Evolutionary conservation across 2,113 vertebrate genomes (phyloP).

Genomic region (Nothocercus julius): DNA sequence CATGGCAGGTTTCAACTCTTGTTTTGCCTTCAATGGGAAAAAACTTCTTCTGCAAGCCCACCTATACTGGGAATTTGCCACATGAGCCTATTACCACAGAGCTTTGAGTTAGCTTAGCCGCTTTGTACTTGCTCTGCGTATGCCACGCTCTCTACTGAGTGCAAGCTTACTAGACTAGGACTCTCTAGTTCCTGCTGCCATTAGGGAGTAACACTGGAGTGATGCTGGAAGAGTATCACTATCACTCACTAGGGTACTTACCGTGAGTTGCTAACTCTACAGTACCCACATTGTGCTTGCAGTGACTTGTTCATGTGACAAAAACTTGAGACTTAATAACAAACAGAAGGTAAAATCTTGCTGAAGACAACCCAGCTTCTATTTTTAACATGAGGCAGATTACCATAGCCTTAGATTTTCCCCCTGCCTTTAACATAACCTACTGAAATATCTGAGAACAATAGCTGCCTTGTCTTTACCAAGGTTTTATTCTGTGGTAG

Average conservation of each 20-base stretch:
- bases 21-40: not conserved
- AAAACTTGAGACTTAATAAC: not conserved
- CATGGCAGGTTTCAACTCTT: fast-evolving
- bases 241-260: not conserved
- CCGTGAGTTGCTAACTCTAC: not conserved
- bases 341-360: not conserved
- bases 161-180: not conserved
- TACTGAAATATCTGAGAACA: not conserved
- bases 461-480: not conserved
- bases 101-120: fast-evolving
- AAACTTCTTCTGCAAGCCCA: not conserved
- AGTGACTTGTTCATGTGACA: not conserved
- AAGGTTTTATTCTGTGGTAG: not conserved
- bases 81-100: not conserved
- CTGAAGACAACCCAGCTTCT: not conserved
- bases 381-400: not conserved
- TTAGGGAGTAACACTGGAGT: not conserved
- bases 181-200: not conserved
- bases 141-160: not conserved
- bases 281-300: not conserved
- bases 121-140: not conserved
- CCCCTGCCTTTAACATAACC: not conserved
- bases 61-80: fast-evolving
- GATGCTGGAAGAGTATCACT: not conserved
- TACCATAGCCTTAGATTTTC: not conserved